These are phyloP conservation scores for Clupea harengus DNA, from an alignment of 2,113 vertebrate species.

Conservation along the genomic window DNA sequence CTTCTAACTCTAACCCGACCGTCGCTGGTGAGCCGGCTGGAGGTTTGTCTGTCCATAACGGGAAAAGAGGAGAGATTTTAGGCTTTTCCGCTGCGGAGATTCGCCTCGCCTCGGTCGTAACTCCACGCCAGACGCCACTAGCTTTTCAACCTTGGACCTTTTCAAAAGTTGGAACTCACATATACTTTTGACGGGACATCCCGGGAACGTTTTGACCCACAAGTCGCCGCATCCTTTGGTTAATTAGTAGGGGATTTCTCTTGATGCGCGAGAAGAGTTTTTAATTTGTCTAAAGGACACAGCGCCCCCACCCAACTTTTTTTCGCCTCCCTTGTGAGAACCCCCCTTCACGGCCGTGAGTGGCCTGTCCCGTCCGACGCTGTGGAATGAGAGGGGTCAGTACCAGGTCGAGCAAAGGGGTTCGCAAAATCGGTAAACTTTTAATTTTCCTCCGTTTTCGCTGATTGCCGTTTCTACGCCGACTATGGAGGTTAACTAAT, in stretches of 20 bases:
- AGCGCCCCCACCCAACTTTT: slow-evolving; percentile 36
- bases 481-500: slow-evolving; percentile 27
- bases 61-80: neutral
- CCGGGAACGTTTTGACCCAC: neutral
- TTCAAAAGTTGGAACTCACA: neutral
- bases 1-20: neutral
- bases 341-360: slow-evolving; percentile 9
- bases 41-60: neutral
- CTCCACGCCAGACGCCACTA: neutral
- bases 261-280: slow-evolving; percentile 15
- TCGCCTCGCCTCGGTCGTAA: neutral
- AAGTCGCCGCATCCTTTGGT: neutral
- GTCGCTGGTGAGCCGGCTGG: neutral
- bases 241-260: neutral
- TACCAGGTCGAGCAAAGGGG: slow-evolving; percentile 27
- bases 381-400: slow-evolving; percentile 24
- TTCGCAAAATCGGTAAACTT: slow-evolving; percentile 14
- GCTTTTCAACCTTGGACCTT: neutral
- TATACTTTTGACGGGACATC: neutral
- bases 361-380: slow-evolving; percentile 25
- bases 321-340: slow-evolving; percentile 3
- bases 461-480: neutral
- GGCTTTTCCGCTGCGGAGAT: slow-evolving; percentile 26
- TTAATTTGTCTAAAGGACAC: slow-evolving; percentile 29
- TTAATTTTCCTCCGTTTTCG: slow-evolving; percentile 14